Conservation (phyloP, 2,888 invertebrate species). For the Diplazon laetatorius region DNA sequence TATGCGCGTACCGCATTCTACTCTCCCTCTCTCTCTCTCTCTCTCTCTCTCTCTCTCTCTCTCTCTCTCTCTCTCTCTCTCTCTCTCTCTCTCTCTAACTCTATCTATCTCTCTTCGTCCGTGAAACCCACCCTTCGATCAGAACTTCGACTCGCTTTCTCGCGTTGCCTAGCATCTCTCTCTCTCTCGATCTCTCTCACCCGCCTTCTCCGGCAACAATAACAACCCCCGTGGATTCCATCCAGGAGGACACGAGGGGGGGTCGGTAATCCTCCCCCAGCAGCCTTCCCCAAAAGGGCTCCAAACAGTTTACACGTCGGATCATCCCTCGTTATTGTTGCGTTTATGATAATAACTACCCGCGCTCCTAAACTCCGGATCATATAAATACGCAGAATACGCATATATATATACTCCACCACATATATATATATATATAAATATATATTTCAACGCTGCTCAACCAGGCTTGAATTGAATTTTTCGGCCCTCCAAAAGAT, state of each 20-base stretch:
- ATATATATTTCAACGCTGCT: neutral
- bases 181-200: too few species aligned
- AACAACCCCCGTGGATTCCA: constrained; percentile 79
- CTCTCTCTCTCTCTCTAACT: constrained; percentile 45
- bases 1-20: constrained; percentile 60
- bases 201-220: constrained; percentile 75
- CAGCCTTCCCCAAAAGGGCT: constrained; percentile 66
- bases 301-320: constrained; percentile 81
- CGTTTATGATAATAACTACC: constrained; percentile 81
- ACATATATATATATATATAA: too few species aligned
- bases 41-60: constrained; percentile 45
- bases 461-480: neutral
- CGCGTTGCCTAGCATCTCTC: constrained; percentile 48
- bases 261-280: constrained; percentile 78
- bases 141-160: constrained; percentile 41
- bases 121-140: constrained; percentile 17
- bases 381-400: constrained; percentile 32
- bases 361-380: constrained; percentile 49
- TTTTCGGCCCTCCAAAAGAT: neutral
- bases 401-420: constrained; percentile 1
- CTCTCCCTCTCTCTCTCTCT: constrained; percentile 33
- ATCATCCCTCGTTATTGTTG: constrained; percentile 83
- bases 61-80: constrained; percentile 52
- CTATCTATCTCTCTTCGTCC: too few species aligned
- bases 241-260: constrained; percentile 68